Base-by-base conservation (phyloP, 1,140 invertebrate genomes). In the Meloidogyne chitwoodi region DNA sequence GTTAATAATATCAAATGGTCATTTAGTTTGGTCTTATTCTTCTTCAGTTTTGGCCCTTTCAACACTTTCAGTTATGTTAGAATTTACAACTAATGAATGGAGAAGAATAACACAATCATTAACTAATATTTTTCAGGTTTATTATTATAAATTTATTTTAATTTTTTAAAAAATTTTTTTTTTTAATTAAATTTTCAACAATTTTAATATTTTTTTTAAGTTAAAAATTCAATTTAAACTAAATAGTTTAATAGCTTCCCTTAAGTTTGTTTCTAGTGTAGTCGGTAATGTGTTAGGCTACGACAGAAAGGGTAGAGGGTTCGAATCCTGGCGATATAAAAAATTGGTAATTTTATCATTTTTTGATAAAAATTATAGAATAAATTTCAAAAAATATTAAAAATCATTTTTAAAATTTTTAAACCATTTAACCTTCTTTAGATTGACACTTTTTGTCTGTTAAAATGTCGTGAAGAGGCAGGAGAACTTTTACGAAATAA, bases 41-140 rank as follows among this genome's bases (percentile, higher is more conserved):
- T 38, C 68, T 19, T 69, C 68, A 2, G 68, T 69, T 26, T 44
- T 69, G 19, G 68, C 68, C 16, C 68, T 69, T 14, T 69, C 68
- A 26, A 44, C 61, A 11, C 38, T 69, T 27, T 69, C 68, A 38
- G 24, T 69, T 44, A 69, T 69, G 68, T 41, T 69, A 29, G 68
- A 69, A 29, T 61, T 69, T 27, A 69, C 68, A 26, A 44, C 68
- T 16, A 5, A 14, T 6, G 29, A 56, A 22, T 56, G 48, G 48
- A 56, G 19, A 56, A 56, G 48, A 56, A 56, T 56, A 6, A 56
- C 48, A 0, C 19, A 56, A 5, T 56, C 48, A 6, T 56, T 56
- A 56, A 56, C 48, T 4, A 56, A 8, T 22, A 56, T 56, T n/a
- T 56, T 56, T 56, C 48, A 56, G 48, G 48, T 56, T 38, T 38